Percentiles rank a stretch among this genome's conserved stretches.
phyloP scores from a whole-genome alignment of 2,797 vertebrate species.

The Hipposideros larvatus region DNA sequence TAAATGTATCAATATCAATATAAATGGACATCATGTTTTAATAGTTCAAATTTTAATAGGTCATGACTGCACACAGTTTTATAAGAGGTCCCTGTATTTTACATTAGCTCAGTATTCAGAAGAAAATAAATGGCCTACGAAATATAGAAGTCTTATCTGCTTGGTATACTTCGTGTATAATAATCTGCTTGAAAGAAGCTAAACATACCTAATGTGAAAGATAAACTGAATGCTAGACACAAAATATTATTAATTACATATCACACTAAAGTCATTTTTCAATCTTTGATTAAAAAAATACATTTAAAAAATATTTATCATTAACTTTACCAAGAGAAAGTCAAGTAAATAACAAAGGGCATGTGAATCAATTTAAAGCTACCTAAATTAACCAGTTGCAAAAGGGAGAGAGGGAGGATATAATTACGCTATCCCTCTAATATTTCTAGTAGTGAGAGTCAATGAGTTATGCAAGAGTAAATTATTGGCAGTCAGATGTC shows the following conservation, averaged over 20 bases:
- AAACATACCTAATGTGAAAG: conserved; percentile 79
- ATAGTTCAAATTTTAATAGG: conserved; percentile 8
- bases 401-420: not conserved
- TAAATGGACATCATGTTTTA: not conserved
- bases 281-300: conserved; percentile 76
- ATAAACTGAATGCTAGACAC: conserved; percentile 75
- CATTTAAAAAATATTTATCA: conserved; percentile 79
- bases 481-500: not conserved
- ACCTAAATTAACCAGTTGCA: not conserved
- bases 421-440: not conserved
- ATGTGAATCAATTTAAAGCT: conserved; percentile 58
- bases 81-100: not conserved
- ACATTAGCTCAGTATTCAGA: conserved; percentile 69
- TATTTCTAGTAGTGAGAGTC: conserved; percentile 55
- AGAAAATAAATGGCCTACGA: conserved; percentile 71
- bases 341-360: conserved; percentile 78
- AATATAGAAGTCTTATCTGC: conserved; percentile 75
- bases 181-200: conserved; percentile 79
- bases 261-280: conserved; percentile 80
- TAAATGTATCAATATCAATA: conserved; percentile 3
- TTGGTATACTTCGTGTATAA: conserved; percentile 80
- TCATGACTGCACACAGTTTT: not conserved
- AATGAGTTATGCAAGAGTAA: conserved; percentile 60
- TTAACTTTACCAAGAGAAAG: conserved; percentile 71
- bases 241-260: conserved; percentile 79